These are phyloP conservation scores for Staurois parvus DNA, from an alignment of 2,797 vertebrate genomes.

Conservation along the genomic window DNA sequence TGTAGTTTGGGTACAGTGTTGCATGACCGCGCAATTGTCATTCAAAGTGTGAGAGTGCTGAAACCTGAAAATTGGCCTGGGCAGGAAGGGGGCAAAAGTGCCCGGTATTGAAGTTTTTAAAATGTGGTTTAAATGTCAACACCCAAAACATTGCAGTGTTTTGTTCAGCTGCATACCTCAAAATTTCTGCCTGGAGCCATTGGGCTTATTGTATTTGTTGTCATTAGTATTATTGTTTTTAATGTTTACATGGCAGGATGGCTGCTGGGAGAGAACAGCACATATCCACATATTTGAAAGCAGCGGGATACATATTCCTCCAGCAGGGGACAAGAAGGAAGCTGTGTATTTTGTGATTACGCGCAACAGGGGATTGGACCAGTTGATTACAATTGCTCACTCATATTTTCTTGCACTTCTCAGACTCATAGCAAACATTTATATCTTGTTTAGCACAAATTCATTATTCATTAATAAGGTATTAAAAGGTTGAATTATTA, in stretches of 20 bases:
- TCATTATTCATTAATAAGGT: neutral
- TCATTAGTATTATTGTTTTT: conserved; percentile 19
- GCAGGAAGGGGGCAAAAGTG: no score
- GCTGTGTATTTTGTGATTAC: conserved; percentile 9
- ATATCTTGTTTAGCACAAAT: neutral
- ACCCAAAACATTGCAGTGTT: neutral
- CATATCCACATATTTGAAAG: conserved; percentile 13
- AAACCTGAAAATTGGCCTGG: no score
- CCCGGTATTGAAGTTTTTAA: no score
- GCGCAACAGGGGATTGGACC: neutral
- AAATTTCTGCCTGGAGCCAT: neutral
- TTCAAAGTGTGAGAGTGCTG: no score
- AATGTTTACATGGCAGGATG: conserved; percentile 3
- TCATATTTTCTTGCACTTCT: neutral
- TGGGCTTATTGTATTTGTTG: neutral
- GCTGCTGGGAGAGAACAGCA: conserved; percentile 15
- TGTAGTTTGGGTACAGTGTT: no score
- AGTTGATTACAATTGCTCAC: neutral
- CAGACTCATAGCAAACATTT: neutral
- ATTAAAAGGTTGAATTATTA: neutral
- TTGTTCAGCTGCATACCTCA: neutral
- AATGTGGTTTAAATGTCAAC: no score
- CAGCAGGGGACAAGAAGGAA: conserved; percentile 29
- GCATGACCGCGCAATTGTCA: no score
- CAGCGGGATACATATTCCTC: neutral